Percentiles rank a stretch among this genome's conserved stretches.
Evolutionary conservation across 2,888 invertebrate genomes (phyloP).

Genomic region (Athalia cordata): DNA sequence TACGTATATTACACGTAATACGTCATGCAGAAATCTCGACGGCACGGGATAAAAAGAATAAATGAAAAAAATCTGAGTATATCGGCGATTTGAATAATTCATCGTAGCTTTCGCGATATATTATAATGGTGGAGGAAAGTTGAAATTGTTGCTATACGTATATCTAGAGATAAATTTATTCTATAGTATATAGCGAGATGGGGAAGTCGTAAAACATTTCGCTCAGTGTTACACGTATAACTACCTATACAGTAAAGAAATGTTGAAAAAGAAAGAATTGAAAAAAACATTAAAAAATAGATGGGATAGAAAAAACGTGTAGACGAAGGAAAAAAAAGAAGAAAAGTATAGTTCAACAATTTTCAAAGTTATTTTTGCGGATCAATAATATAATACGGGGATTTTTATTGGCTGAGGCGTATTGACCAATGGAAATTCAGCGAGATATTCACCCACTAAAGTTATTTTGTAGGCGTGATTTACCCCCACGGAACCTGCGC

Average conservation of each 20-base stretch:
- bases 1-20: no score
- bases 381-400: no score
- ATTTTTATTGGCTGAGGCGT: no score
- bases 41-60: background rate
- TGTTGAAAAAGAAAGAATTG: background rate
- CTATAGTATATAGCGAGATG: background rate
- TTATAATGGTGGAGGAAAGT: background rate
- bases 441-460: no score
- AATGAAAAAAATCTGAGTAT: background rate
- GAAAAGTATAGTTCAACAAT: background rate
- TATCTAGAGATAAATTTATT: background rate
- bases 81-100: constrained; percentile 33
- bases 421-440: no score
- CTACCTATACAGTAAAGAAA: background rate
- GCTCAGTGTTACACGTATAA: background rate
- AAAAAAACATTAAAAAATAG: background rate
- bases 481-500: no score
- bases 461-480: no score
- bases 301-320: background rate
- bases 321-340: background rate
- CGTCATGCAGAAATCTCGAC: no score
- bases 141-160: background rate
- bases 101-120: constrained; percentile 3
- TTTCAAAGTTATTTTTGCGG: background rate
- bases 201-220: constrained; percentile 20